These are phyloP conservation scores for Enteromius thamalakanensis DNA, from an alignment of 2,797 vertebrate species.

Conservation along the genomic window DNA sequence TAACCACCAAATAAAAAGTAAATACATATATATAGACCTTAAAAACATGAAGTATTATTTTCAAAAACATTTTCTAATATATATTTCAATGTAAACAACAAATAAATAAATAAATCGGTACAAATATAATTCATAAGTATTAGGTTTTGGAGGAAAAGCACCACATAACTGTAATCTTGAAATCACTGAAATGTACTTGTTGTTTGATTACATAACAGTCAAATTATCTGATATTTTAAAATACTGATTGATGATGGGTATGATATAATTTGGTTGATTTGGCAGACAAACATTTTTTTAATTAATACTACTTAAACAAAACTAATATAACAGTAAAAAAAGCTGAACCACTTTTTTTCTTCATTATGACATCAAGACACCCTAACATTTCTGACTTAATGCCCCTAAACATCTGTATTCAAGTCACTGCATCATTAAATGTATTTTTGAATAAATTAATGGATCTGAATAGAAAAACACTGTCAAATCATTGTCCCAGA, in stretches of 20 bases:
- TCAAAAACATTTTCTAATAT: neutral
- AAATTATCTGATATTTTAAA: neutral
- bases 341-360: neutral
- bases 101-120: neutral
- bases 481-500: neutral
- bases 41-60: neutral
- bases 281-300: neutral
- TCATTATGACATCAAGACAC: neutral
- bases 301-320: neutral
- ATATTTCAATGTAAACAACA: neutral
- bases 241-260: neutral
- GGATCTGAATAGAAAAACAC: neutral
- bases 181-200: no score
- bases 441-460: slow-evolving; percentile 6
- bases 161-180: neutral
- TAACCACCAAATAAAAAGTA: neutral
- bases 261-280: neutral
- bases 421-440: neutral
- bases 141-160: neutral
- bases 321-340: neutral
- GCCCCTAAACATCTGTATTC: neutral
- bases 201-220: no score
- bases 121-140: neutral
- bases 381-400: neutral
- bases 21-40: neutral